Conservation (phyloP, 2,113 vertebrate genomes). For the Ranitomeya variabilis region DNA sequence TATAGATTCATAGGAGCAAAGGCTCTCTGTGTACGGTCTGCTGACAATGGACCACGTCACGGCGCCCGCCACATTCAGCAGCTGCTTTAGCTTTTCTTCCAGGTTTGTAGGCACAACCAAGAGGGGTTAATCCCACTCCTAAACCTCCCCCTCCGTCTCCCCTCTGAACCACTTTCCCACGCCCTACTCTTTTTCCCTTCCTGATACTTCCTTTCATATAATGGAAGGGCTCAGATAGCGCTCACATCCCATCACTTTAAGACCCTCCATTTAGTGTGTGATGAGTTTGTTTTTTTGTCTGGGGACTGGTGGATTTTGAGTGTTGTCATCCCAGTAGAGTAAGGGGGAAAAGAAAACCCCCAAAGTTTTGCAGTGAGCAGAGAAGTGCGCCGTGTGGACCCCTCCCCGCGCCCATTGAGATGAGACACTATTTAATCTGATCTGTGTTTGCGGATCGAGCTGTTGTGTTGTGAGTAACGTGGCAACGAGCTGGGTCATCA, state of each 20-base stretch:
- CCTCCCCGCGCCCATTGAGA: slow-evolving; percentile 39
- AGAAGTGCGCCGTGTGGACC: not conserved
- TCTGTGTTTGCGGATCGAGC: slow-evolving; percentile 50
- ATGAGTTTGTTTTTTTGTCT: not conserved
- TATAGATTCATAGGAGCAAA: not conserved
- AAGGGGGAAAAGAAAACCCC: not conserved
- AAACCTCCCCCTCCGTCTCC: slow-evolving; percentile 21
- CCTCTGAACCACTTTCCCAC: slow-evolving; percentile 52
- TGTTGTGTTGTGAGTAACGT: slow-evolving; percentile 51
- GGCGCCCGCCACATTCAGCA: not conserved
- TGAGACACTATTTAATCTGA: slow-evolving; percentile 51
- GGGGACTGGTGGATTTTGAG: not conserved
- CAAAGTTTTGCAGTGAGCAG: slow-evolving; percentile 16
- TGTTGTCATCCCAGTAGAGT: slow-evolving; percentile 18
- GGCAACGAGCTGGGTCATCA: slow-evolving; percentile 45
- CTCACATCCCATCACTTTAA: slow-evolving; percentile 8
- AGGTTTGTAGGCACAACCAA: slow-evolving; percentile 25
- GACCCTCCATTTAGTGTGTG: slow-evolving; percentile 10
- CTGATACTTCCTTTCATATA: slow-evolving; percentile 28
- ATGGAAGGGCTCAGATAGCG: not conserved
- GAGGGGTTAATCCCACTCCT: slow-evolving; percentile 26
- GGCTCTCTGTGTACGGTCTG: not conserved
- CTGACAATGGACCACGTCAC: slow-evolving; percentile 1
- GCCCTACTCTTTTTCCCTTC: slow-evolving; percentile 4
- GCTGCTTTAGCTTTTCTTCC: slow-evolving; percentile 12